Conservation (phyloP, 1,140 invertebrate genomes). For the Scylla paramamosain region DNA sequence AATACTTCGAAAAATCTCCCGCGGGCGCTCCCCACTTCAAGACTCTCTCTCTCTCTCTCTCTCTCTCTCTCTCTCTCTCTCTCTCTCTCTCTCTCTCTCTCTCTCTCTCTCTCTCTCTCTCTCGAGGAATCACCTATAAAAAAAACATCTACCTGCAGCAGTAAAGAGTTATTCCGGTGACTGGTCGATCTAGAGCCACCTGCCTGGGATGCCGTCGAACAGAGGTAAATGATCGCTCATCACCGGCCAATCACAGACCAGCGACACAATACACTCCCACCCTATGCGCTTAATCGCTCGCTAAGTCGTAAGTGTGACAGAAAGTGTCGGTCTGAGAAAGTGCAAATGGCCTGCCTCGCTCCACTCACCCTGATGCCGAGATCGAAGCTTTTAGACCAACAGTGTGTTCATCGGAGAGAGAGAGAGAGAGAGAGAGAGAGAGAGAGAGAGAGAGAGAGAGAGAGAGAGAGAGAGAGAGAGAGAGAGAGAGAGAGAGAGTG, state of each 20-base stretch:
- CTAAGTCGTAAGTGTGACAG: slow-evolving; percentile 47
- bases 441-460: slow-evolving; percentile 25
- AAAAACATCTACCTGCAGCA: background rate
- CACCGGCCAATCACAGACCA: slow-evolving; percentile 37
- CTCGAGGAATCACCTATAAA: background rate
- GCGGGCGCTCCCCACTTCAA: too few relatives aligned
- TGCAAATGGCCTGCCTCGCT: slow-evolving; percentile 33
- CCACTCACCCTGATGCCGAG: background rate
- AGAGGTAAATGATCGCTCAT: slow-evolving; percentile 49
- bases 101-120: too few relatives aligned
- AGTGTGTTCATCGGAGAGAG: background rate
- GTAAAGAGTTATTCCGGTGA: background rate
- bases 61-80: too few relatives aligned
- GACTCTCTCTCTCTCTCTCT: too few relatives aligned
- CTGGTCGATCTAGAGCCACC: background rate
- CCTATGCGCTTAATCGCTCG: slow-evolving; percentile 48
- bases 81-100: too few relatives aligned
- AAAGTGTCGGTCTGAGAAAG: background rate
- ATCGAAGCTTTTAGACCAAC: background rate
- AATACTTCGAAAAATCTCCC: too few relatives aligned
- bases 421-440: background rate
- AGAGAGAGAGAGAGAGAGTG: slow-evolving; percentile 15
- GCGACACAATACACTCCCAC: slow-evolving; percentile 32
- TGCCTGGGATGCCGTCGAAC: background rate
- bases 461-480: slow-evolving; percentile 29